Percentiles rank a stretch among this genome's conserved stretches.
These are phyloP conservation scores for Otis tarda DNA, from an alignment of 2,113 vertebrate genomes.

Conservation along the genomic window DNA sequence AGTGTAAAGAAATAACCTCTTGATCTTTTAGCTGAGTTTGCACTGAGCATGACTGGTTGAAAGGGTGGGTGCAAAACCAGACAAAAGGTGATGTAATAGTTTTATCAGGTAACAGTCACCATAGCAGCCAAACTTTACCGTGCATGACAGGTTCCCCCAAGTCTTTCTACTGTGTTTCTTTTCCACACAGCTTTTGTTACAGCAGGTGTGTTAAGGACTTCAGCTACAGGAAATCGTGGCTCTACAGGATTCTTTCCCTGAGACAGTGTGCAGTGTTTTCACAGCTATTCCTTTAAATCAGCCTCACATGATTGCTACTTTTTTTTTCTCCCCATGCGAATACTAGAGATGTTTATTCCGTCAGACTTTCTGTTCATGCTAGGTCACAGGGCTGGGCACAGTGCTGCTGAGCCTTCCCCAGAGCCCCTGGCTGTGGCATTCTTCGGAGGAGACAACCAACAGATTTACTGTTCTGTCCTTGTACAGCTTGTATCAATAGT, in stretches of 20 bases:
- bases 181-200: not conserved
- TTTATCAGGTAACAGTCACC: not conserved
- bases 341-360: not conserved
- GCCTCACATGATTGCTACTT: rapidly evolving
- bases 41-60: not conserved
- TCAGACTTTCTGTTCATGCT: not conserved
- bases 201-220: not conserved
- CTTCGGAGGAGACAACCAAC: not conserved
- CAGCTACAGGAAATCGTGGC: not conserved
- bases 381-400: rapidly evolving
- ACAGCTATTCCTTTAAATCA: not conserved
- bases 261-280: not conserved
- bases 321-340: not conserved
- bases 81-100: not conserved
- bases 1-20: not conserved
- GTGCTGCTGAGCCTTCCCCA: not conserved
- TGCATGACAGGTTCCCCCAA: not conserved
- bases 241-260: not conserved
- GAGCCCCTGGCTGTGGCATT: not conserved
- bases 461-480: not conserved
- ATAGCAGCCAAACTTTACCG: not conserved
- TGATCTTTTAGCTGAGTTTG: not conserved
- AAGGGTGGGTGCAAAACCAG: not conserved
- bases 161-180: not conserved
- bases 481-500: not conserved